Conservation (phyloP, 2,888 invertebrate genomes). For the Litoditis marina region DNA sequence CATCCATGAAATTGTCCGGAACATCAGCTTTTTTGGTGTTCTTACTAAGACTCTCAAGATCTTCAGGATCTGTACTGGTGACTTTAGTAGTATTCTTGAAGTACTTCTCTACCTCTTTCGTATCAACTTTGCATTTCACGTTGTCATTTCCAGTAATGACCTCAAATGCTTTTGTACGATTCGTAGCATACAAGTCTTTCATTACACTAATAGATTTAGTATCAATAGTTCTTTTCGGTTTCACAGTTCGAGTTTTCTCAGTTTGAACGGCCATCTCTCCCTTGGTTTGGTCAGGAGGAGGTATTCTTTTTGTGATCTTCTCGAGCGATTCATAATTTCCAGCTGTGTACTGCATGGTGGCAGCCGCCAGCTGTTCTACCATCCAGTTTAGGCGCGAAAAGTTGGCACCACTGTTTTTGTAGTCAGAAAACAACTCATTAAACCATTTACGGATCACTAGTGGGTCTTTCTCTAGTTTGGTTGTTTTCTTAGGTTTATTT, state of each 20-base stretch:
- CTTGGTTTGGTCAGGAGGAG: background rate
- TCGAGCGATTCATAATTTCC: background rate
- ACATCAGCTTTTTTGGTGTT: too few relatives aligned
- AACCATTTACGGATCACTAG: too few relatives aligned
- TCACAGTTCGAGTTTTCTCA: background rate
- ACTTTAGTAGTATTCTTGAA: constrained; percentile 5
- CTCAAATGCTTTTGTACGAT: constrained; percentile 2
- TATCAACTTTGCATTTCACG: background rate
- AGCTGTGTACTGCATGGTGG: background rate
- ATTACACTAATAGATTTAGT: too few relatives aligned
- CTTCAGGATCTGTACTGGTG: too few relatives aligned
- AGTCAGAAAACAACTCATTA: too few relatives aligned
- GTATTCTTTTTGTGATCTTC: background rate
- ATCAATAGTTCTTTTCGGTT: too few relatives aligned
- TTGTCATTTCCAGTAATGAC: background rate
- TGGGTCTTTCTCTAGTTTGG: too few relatives aligned
- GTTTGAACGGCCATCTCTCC: constrained; percentile 4
- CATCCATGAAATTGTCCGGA: too few relatives aligned
- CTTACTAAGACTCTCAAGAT: too few relatives aligned
- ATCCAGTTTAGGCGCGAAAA: constrained; percentile 3
- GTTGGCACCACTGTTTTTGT: background rate
- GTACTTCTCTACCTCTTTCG: background rate
- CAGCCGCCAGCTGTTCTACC: background rate
- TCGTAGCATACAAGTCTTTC: background rate
- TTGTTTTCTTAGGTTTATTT: too few relatives aligned